These are phyloP conservation scores for Python bivittatus DNA, from an alignment of 2,113 vertebrate genomes.

Conservation along the genomic window DNA sequence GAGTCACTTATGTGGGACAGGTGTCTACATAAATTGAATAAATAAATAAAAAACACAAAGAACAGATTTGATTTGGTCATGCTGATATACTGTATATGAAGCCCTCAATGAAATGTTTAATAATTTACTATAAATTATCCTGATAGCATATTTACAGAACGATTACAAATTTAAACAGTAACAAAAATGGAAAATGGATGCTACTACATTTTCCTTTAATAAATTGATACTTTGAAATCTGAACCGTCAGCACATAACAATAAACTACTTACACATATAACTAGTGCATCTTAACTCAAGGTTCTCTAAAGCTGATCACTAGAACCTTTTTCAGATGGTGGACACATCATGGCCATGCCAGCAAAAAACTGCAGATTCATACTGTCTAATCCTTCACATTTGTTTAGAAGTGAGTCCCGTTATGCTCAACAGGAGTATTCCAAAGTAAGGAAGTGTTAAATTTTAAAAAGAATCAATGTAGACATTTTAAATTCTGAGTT, in stretches of 20 bases:
- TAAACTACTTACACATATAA: neutral
- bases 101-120: neutral
- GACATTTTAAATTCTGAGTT: neutral
- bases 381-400: neutral
- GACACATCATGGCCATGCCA: neutral
- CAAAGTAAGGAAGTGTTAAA: neutral
- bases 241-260: neutral
- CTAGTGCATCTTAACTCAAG: neutral
- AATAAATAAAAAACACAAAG: too few species aligned
- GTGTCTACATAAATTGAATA: too few species aligned
- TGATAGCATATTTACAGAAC: neutral
- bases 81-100: neutral
- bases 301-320: too few species aligned
- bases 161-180: neutral
- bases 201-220: neutral
- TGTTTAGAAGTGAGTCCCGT: neutral
- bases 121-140: neutral
- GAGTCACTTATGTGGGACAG: too few species aligned
- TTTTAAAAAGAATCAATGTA: neutral
- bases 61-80: neutral
- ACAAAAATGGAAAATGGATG: neutral
- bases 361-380: too few species aligned
- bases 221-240: neutral
- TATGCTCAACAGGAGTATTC: neutral
- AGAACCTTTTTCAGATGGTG: neutral